These are phyloP conservation scores for Apodemia zela DNA, from an alignment of 2,888 invertebrate genomes.

Conservation along the genomic window DNA sequence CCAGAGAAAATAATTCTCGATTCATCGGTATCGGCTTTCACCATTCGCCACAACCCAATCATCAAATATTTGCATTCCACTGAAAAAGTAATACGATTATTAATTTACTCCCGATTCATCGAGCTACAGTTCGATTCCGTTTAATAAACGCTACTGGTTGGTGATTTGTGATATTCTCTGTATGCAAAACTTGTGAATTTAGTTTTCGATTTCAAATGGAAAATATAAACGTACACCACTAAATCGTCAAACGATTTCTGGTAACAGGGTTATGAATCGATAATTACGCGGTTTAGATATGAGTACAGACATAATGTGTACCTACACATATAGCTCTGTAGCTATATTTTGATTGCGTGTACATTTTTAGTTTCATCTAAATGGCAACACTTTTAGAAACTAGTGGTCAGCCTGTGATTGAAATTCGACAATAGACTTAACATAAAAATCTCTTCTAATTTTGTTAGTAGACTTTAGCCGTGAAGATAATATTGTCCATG, in stretches of 20 bases:
- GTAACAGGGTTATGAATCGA: slow-evolving; percentile 19
- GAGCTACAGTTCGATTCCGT: slow-evolving; percentile 51
- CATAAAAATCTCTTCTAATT: too few species aligned
- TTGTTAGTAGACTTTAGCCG: too few species aligned
- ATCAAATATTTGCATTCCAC: slow-evolving; percentile 76
- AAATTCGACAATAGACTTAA: too few species aligned
- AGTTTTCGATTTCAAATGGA: slow-evolving; percentile 39
- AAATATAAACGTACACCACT: slow-evolving; percentile 5
- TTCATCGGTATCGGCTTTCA: slow-evolving; percentile 46
- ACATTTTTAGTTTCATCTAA: too few species aligned
- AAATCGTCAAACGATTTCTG: slow-evolving; percentile 20
- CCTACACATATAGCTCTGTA: neutral
- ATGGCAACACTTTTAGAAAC: too few species aligned
- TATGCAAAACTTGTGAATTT: slow-evolving; percentile 55
- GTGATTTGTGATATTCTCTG: slow-evolving; percentile 55
- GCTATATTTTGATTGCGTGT: too few species aligned
- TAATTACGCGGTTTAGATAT: slow-evolving; percentile 13
- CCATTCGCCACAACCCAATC: slow-evolving; percentile 67
- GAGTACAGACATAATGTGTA: neutral
- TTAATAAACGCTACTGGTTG: slow-evolving; percentile 44
- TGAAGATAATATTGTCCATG: too few species aligned
- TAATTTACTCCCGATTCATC: slow-evolving; percentile 74
- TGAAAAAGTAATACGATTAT: slow-evolving; percentile 79
- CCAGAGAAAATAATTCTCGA: slow-evolving; percentile 23
- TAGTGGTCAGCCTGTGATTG: too few species aligned